Conservation (phyloP, 1,140 invertebrate species). For the Papilio machaon region DNA sequence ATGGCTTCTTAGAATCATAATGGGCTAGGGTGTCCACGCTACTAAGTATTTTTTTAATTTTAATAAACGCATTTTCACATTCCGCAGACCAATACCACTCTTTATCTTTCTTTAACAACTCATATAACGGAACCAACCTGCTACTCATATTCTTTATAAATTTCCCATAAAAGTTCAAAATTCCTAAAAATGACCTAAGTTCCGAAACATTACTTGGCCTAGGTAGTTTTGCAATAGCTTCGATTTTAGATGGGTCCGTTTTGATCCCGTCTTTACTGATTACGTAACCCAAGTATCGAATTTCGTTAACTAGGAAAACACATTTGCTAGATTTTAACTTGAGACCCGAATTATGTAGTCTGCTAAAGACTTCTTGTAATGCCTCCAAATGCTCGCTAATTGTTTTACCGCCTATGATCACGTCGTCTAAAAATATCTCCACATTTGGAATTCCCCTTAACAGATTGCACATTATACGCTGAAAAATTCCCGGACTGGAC, state of each 20-base stretch:
- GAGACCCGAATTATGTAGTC: conserved; percentile 29
- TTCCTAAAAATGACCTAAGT: conserved; percentile 54
- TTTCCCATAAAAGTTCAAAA: conserved; percentile 59
- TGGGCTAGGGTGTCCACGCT: conserved; percentile 36
- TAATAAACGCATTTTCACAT: conserved; percentile 44
- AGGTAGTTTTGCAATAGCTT: conserved; percentile 47
- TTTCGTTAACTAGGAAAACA: conserved; percentile 50
- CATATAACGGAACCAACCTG: conserved; percentile 56
- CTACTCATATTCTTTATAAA: conserved; percentile 61
- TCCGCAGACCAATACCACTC: conserved; percentile 42
- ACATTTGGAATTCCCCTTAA: conserved; percentile 24
- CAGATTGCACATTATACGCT: conserved; percentile 34
- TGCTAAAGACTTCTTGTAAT: conserved; percentile 39
- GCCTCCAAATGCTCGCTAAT: conserved; percentile 38
- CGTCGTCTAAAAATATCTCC: conserved; percentile 40
- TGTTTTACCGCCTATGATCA: conserved; percentile 31
- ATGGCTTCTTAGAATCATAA: conserved; percentile 48
- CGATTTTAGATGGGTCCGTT: conserved; percentile 47
- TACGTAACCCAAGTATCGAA: conserved; percentile 49
- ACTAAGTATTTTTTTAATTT: conserved; percentile 43
- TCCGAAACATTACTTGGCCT: conserved; percentile 49
- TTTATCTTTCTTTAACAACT: conserved; percentile 46
- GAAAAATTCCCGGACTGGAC: conserved; percentile 26
- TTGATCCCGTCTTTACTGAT: conserved; percentile 48
- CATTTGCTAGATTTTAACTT: conserved; percentile 57